Percentiles rank a stretch among this genome's conserved stretches.
These are phyloP conservation scores for Tamandua tetradactyla DNA, from an alignment of 2,797 vertebrate species.

Conservation along the genomic window DNA sequence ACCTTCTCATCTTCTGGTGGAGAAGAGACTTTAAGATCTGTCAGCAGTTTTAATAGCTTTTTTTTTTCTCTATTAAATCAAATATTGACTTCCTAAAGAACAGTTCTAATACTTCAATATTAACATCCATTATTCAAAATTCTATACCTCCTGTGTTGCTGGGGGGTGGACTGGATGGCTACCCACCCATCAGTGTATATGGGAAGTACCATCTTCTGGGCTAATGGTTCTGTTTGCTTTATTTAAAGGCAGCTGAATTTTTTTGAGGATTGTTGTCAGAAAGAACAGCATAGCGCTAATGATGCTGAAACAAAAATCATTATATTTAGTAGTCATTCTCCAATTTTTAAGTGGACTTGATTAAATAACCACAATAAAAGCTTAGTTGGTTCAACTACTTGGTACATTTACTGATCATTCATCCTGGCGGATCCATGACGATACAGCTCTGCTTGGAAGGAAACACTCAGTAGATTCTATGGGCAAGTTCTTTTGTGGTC, in stretches of 20 bases:
- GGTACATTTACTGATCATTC: conserved; percentile 38
- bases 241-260: conserved; percentile 59
- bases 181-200: neutral
- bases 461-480: neutral
- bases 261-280: conserved; percentile 53
- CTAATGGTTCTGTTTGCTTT: conserved; percentile 41
- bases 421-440: conserved; percentile 27
- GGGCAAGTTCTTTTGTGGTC: conserved; percentile 25
- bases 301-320: conserved; percentile 50
- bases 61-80: conserved; percentile 47
- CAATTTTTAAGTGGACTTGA: conserved; percentile 67
- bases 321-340: conserved; percentile 63
- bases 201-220: neutral
- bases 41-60: conserved; percentile 9
- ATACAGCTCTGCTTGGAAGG: conserved; percentile 40
- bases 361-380: conserved; percentile 66
- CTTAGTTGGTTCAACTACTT: conserved; percentile 36
- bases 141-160: neutral
- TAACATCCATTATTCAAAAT: conserved; percentile 4
- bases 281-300: conserved; percentile 53
- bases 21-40: conserved; percentile 32
- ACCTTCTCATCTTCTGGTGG: neutral
- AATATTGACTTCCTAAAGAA: neutral
- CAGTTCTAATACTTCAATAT: neutral
- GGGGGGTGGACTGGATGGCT: neutral